Evolutionary conservation across 2,888 invertebrate species (phyloP).

Genomic region (Lamellibrachia satsuma): DNA sequence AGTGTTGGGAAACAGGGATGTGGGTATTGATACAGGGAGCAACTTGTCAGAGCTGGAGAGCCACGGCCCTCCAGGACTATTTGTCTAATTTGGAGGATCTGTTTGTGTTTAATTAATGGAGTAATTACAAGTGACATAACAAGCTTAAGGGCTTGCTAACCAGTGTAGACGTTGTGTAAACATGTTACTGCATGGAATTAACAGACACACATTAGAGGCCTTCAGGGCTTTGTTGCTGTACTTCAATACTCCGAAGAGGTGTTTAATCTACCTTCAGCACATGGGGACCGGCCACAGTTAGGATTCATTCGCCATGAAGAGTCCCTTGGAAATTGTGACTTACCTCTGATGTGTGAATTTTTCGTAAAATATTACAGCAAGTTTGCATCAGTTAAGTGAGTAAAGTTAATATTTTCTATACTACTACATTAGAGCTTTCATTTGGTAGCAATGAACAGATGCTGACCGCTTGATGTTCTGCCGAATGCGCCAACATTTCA

Average conservation of each 20-base stretch:
- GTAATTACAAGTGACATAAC: neutral
- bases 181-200: neutral
- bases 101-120: slow-evolving; percentile 9
- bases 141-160: neutral
- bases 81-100: neutral
- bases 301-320: no score
- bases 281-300: no score
- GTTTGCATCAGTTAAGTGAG: no score
- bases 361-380: no score
- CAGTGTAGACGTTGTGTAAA: neutral
- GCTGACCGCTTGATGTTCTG: no score
- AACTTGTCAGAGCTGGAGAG: neutral
- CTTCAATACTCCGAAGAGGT: neutral
- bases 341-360: no score
- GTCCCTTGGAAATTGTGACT: no score
- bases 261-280: neutral
- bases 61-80: neutral
- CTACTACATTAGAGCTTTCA: no score
- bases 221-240: neutral
- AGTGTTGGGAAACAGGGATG: neutral
- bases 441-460: no score
- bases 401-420: no score
- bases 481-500: no score
- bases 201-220: neutral
- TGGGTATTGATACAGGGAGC: neutral